A percentile compares a stretch with the other conserved stretches of the same genome.
These are phyloP conservation scores for Melinaea menophilus DNA, from an alignment of 2,888 invertebrate species.

Conservation along the genomic window DNA sequence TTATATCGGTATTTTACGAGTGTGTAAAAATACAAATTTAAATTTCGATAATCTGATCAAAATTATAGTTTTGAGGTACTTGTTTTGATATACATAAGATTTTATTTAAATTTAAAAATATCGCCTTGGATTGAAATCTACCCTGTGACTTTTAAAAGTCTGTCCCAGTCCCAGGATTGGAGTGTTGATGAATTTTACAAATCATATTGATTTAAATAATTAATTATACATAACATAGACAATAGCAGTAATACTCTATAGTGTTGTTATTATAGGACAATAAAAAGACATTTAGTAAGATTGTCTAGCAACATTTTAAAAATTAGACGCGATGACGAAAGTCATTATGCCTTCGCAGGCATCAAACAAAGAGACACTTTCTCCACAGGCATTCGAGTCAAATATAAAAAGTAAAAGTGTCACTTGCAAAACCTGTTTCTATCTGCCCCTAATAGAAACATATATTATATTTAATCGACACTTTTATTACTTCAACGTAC, in stretches of 20 bases:
- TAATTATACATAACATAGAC: too few relatives aligned
- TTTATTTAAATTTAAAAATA: too few relatives aligned
- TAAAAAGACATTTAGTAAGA: not conserved
- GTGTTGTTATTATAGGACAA: too few relatives aligned
- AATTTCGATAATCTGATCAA: too few relatives aligned
- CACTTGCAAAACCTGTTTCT: conserved; percentile 46
- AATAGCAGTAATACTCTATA: too few relatives aligned
- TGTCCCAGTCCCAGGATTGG: too few relatives aligned
- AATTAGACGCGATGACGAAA: conserved; percentile 30
- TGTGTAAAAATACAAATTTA: not conserved
- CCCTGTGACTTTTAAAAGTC: too few relatives aligned
- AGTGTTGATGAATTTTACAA: too few relatives aligned
- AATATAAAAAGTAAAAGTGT: conserved; percentile 58
- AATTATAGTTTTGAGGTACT: too few relatives aligned
- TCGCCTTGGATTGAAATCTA: too few relatives aligned
- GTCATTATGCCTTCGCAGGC: conserved; percentile 29
- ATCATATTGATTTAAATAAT: too few relatives aligned
- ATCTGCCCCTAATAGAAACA: conserved; percentile 30
- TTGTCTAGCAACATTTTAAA: conserved; percentile 17
- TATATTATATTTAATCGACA: conserved; percentile 6
- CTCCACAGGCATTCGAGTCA: conserved; percentile 36
- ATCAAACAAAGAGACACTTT: conserved; percentile 44
- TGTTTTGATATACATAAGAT: too few relatives aligned
- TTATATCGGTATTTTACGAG: not conserved
- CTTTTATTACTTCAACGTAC: not conserved